Conservation (phyloP, 2,113 vertebrate species). For the Myanophis thanlyinensis region DNA sequence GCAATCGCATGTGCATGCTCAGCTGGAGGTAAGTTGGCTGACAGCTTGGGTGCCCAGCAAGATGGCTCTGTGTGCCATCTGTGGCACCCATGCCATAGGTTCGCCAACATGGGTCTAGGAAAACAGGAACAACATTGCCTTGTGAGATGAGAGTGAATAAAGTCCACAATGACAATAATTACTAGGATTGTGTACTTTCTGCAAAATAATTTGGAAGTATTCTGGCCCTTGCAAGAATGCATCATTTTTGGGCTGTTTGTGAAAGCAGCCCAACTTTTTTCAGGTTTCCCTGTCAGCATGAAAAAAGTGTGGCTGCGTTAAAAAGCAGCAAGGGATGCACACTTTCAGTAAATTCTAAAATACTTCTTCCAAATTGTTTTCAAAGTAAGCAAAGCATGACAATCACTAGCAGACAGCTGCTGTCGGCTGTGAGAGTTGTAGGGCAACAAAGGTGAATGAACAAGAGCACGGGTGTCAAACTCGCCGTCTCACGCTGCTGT, state of each 20-base stretch:
- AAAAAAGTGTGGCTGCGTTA: neutral
- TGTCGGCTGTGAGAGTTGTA: neutral
- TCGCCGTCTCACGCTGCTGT: too few species aligned
- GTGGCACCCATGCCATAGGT: too few species aligned
- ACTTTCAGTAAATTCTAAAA: neutral
- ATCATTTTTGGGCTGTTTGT: neutral
- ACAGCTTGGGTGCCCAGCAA: too few species aligned
- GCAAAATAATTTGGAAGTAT: neutral
- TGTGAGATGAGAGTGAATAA: neutral
- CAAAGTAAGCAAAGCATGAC: neutral
- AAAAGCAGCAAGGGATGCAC: neutral
- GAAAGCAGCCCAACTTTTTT: neutral
- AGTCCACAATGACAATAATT: neutral
- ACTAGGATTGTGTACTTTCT: neutral
- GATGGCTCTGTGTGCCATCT: too few species aligned
- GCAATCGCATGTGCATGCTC: too few species aligned
- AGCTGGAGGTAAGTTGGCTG: too few species aligned
- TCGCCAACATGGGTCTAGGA: too few species aligned
- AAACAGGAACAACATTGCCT: neutral
- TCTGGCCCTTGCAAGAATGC: neutral
- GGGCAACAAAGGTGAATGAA: neutral
- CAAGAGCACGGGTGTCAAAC: neutral
- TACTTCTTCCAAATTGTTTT: neutral
- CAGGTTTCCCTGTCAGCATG: neutral
- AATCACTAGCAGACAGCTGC: neutral